phyloP scores from a whole-genome alignment of 2,113 vertebrate genomes.

The Aptenodytes forsteri region DNA sequence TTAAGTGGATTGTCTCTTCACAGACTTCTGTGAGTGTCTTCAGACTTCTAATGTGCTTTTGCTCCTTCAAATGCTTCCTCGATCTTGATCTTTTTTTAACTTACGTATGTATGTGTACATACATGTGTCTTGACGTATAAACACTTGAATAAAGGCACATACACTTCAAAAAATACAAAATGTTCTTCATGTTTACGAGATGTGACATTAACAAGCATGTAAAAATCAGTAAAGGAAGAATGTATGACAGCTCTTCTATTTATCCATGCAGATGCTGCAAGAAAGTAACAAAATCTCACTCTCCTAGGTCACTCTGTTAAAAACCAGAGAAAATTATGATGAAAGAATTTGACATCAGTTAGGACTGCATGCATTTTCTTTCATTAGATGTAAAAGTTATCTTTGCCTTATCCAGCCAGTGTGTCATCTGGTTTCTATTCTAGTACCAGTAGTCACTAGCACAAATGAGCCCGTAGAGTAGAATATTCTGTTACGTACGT shows the following conservation, averaged over 20 bases:
- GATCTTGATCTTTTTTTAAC: neutral
- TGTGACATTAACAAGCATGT: neutral
- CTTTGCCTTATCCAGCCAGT: neutral
- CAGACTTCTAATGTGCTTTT: neutral
- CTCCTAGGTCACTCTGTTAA: neutral
- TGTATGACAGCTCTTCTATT: rapidly evolving
- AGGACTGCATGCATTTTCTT: neutral
- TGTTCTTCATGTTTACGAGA: too few species aligned
- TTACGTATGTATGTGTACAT: neutral
- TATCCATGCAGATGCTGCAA: neutral
- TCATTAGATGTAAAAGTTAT: neutral
- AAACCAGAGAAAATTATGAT: neutral
- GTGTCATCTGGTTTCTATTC: neutral
- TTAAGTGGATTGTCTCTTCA: neutral
- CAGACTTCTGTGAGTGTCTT: neutral
- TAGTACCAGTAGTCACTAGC: neutral
- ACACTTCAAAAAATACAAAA: neutral
- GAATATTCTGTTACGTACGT: rapidly evolving
- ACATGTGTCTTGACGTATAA: rapidly evolving
- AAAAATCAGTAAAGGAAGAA: neutral
- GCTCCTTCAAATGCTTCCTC: neutral
- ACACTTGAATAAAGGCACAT: neutral
- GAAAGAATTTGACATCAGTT: neutral
- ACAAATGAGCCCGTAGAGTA: neutral
- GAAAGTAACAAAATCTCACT: neutral